A percentile compares a stretch with the other conserved stretches of the same genome.
phyloP scores from a whole-genome alignment of 1,140 invertebrate species.

The Hypsibius dujardini region DNA sequence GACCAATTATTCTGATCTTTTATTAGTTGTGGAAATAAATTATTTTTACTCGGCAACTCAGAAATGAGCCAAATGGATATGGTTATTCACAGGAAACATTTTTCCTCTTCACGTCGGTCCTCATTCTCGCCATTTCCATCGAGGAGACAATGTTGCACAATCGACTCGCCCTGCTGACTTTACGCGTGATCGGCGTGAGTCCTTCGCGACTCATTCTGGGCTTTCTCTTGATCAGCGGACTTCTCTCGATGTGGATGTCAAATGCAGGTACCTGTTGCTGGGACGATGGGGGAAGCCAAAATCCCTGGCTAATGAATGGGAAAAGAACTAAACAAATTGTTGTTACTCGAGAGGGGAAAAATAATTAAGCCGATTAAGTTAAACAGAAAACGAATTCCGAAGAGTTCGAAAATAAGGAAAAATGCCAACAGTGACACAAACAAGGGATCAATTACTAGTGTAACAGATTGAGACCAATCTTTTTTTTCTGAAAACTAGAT shows the following conservation, averaged over 20 bases:
- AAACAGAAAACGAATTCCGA: no score
- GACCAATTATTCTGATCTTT: background rate
- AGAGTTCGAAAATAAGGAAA: no score
- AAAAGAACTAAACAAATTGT: no score
- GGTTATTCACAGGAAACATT: background rate
- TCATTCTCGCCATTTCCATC: constrained; percentile 9
- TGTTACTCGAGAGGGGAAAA: no score
- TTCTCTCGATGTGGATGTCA: constrained; percentile 14
- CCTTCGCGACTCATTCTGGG: constrained; percentile 3
- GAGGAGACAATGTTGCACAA: constrained; percentile 6
- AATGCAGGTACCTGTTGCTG: background rate
- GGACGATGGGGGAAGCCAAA: no score
- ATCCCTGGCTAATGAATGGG: no score
- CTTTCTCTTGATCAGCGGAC: constrained; percentile 6
- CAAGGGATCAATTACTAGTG: no score
- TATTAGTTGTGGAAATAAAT: background rate
- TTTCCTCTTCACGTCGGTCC: background rate
- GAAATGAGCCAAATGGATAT: background rate
- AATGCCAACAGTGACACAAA: no score
- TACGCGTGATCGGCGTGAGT: background rate
- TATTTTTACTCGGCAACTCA: background rate
- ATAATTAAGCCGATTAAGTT: no score
- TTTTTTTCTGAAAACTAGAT: no score
- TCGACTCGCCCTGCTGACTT: background rate
- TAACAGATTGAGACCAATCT: no score